phyloP scores from a whole-genome alignment of 2,113 vertebrate species.

The Ctenomys sociabilis region DNA sequence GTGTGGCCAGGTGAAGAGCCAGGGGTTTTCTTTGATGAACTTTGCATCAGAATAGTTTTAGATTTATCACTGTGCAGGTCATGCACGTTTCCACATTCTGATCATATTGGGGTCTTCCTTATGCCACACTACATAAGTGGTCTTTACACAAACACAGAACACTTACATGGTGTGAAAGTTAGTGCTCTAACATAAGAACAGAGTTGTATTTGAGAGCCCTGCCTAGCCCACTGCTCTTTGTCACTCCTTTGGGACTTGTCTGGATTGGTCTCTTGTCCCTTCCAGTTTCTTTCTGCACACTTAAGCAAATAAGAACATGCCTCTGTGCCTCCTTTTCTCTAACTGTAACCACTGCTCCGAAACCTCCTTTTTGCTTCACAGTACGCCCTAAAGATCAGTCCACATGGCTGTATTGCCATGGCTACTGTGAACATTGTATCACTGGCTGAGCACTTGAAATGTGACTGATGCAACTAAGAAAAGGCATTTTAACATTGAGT shows the following conservation, averaged over 20 bases:
- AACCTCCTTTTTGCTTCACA: background rate
- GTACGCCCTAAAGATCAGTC: background rate
- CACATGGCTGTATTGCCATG: background rate
- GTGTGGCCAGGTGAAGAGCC: background rate
- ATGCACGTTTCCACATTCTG: background rate
- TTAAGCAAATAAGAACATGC: background rate
- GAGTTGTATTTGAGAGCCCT: background rate
- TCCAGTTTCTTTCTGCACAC: background rate
- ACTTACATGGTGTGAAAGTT: background rate
- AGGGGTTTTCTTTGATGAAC: background rate
- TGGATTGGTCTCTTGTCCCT: background rate
- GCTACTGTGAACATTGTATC: background rate
- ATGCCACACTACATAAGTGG: background rate
- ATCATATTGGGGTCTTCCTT: background rate
- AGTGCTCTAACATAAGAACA: background rate
- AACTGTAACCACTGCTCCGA: background rate
- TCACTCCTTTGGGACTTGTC: background rate
- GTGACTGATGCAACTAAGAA: background rate
- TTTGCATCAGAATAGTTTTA: background rate
- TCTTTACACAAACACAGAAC: background rate
- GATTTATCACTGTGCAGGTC: background rate
- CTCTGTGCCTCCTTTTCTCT: background rate
- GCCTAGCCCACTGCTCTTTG: background rate
- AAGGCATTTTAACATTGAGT: constrained; percentile 21
- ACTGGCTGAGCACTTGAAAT: background rate